Evolutionary conservation across 1,140 invertebrate genomes (phyloP), one percentile per base, ranked within the genome.

Genomic region (Acromyrmex charruanus): DNA sequence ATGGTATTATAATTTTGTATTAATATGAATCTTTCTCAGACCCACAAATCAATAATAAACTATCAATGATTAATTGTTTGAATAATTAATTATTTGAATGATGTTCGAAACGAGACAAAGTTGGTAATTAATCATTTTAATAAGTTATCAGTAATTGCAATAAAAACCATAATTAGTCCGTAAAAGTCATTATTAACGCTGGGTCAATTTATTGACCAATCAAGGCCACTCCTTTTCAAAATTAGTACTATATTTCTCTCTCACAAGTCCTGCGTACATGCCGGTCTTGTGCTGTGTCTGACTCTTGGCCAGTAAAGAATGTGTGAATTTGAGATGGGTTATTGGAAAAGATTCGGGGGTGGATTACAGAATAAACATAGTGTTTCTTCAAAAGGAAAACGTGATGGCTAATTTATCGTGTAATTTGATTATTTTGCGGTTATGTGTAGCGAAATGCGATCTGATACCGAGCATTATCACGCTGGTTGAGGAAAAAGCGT

Each of bases 261-360:
- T 18, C 25, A 31, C 39, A 61, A 39, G 55, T 59, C 25, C 35
- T 69, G 63, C 63, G 63, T 80, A 66, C 61, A 25, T 31, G 55
- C 80, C 80, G 80, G 58, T 63, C 80, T 75, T 69, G 69, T 63
- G 80, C 39, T 61, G 28, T 39, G n/a, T 84, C 69, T 84, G 80
- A 69, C 55, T 84, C 49, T 4, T 14, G 25, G 80, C 68, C 80
- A 84, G 9, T 75, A 84, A 61, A 39, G 63, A n/a, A 51, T 44
- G 69, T 63, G n/a, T 58, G 69, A 84, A 75, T 74, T 74, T 6
- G 39, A 14, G 55, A 84, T 49, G 39, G 6, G 14, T 39, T 28
- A 53, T 39, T 44, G 39, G 58, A 7, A 63, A 61, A 12, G 72
- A 77, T 44, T 10, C 31, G 31, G 35, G 49, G 61, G 2, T 53